Conservation (phyloP, 2,797 vertebrate genomes). For the Gallirallus australis region DNA sequence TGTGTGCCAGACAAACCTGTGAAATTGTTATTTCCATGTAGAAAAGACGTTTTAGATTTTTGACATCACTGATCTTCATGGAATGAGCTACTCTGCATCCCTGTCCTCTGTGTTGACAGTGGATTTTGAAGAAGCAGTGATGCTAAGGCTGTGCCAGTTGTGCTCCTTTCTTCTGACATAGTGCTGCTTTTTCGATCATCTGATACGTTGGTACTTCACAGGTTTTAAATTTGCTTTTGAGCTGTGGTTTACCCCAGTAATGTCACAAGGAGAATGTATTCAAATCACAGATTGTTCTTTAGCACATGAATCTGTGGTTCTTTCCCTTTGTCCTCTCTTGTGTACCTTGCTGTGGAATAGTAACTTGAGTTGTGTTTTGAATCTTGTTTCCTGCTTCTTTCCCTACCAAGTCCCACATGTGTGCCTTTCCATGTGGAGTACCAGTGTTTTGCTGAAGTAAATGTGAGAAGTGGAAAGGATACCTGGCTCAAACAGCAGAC, state of each 20-base stretch:
- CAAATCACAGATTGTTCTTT: not conserved
- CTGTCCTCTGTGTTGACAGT: not conserved
- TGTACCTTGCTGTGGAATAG: not conserved
- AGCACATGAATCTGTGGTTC: not conserved
- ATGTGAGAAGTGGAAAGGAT: not conserved
- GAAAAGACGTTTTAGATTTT: not conserved
- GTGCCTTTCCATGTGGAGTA: not conserved
- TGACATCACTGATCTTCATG: not conserved
- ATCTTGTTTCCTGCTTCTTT: not conserved
- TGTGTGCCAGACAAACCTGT: not conserved
- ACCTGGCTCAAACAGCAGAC: not conserved
- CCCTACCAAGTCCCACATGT: not conserved
- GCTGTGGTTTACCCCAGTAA: not conserved
- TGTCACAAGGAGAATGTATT: not conserved
- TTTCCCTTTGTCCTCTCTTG: not conserved
- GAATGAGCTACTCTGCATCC: not conserved
- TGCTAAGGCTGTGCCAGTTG: not conserved
- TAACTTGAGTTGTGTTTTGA: not conserved
- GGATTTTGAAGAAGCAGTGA: not conserved
- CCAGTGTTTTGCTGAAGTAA: not conserved
- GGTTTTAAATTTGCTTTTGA: slow-evolving; percentile 23
- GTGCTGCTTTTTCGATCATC: not conserved
- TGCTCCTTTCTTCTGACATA: not conserved
- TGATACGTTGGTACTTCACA: not conserved
- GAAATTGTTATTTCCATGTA: not conserved